Conservation (phyloP, 2,797 vertebrate species). For the Setipinna tenuifilis region DNA sequence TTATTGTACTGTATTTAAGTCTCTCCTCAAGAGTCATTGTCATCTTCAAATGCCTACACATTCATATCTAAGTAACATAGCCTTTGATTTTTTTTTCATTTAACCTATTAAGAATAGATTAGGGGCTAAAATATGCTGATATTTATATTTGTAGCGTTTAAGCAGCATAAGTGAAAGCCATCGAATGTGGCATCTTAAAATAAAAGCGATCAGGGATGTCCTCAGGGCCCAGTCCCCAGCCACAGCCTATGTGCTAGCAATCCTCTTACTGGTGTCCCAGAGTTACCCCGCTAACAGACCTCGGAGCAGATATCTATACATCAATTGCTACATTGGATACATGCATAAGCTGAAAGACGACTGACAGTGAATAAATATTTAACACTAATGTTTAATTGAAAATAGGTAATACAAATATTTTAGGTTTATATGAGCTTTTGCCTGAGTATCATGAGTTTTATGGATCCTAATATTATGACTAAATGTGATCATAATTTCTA, state of each 20-base stretch:
- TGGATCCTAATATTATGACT: background rate
- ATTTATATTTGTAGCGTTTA: background rate
- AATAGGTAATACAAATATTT: background rate
- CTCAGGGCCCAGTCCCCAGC: background rate
- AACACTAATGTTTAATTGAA: background rate
- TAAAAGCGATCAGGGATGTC: slow-evolving; percentile 1
- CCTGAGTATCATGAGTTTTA: background rate
- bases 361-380: background rate
- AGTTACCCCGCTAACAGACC: background rate
- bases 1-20: no score
- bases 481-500: background rate
- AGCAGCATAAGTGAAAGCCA: background rate
- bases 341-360: background rate
- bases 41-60: no score
- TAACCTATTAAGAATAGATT: background rate
- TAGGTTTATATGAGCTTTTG: background rate
- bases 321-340: background rate
- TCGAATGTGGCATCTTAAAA: background rate
- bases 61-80: no score
- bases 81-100: background rate
- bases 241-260: background rate
- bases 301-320: background rate
- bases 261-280: slow-evolving; percentile 8
- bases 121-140: background rate
- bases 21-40: no score